Evolutionary conservation across 2,797 vertebrate genomes (phyloP), one percentile per base, ranked within the genome.

Genomic region (Sylvilagus floridanus): DNA sequence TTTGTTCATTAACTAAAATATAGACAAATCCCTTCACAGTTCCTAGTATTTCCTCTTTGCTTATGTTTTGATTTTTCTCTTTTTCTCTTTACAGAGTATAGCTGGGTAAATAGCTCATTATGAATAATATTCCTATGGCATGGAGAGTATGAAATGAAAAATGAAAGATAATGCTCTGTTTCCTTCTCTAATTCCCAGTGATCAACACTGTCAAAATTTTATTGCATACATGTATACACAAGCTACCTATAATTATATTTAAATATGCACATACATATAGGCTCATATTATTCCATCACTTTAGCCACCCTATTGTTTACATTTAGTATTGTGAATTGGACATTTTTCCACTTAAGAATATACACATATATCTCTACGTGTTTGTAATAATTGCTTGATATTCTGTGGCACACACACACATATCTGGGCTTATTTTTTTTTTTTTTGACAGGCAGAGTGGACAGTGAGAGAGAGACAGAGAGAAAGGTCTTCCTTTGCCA

Each of bases 61-160:
- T 16, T 37, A 30, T 72, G 26, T 86, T 52, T 91, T 82, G 54
- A 35, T 83, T 93, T 83, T 8, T 91, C 42, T 75, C 13, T 57
- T 77, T 88, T 84, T 32, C 63, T 69, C 54, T 21, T 21, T 17
- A 77, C n/a, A 65, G 42, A 69, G 16, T 19, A 62, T 50, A 21
- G 2, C 60, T 81, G 47, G 7, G 17, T 71, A 90, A 54, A 54
- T 30, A 57, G 42, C 90, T 93, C 24, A 14, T 62, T 92, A 28
- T 96, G 73, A 66, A n/a, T 68, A 75, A 92, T 57, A 37, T 7
- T 62, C 30, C n/a, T 82, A 12, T 50, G 72, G 65, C 52, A 32
- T 5, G 62, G 89, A 81, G 2, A 21, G 14, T 81, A 73, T 68
- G 54, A 95, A 86, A 42, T 82, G 22, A 88, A 72, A 88, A 91